Percentiles rank a stretch among this genome's conserved stretches.
Evolutionary conservation across 2,888 invertebrate genomes (phyloP).

Genomic region (Bellardia pandia): DNA sequence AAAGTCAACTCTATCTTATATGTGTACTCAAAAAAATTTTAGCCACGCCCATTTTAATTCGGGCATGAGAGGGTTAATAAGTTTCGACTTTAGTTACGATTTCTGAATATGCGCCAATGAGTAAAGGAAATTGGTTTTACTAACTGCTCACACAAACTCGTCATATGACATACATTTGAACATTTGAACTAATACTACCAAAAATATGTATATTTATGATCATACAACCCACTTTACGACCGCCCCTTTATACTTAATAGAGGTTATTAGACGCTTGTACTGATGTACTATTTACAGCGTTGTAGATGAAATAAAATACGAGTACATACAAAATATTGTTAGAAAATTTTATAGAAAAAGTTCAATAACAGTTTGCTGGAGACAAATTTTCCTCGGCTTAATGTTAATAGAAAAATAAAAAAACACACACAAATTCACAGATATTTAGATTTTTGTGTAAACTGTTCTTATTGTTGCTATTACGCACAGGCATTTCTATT

Average conservation of each 20-base stretch:
- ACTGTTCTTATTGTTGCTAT: not conserved
- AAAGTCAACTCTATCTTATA: too few species aligned
- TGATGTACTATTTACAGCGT: not conserved
- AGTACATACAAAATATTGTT: conserved; percentile 21
- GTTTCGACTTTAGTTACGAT: too few species aligned
- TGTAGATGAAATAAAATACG: not conserved
- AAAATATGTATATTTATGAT: not conserved
- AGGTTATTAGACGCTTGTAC: not conserved
- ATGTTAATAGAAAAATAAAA: too few species aligned
- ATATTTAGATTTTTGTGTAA: not conserved
- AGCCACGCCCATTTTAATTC: too few species aligned
- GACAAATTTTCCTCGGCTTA: not conserved
- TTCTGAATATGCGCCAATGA: too few species aligned
- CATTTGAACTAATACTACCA: not conserved
- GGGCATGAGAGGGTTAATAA: too few species aligned
- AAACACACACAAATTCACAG: not conserved
- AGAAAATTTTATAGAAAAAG: conserved; percentile 4
- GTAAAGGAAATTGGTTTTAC: conserved; percentile 38
- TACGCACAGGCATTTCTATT: not conserved
- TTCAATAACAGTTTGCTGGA: not conserved
- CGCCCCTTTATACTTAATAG: not conserved
- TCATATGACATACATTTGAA: too few species aligned
- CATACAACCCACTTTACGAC: not conserved
- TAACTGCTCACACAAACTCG: not conserved
- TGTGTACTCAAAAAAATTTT: too few species aligned